phyloP scores from a whole-genome alignment of 1,140 invertebrate species.

The Drosophila malerkotliana region DNA sequence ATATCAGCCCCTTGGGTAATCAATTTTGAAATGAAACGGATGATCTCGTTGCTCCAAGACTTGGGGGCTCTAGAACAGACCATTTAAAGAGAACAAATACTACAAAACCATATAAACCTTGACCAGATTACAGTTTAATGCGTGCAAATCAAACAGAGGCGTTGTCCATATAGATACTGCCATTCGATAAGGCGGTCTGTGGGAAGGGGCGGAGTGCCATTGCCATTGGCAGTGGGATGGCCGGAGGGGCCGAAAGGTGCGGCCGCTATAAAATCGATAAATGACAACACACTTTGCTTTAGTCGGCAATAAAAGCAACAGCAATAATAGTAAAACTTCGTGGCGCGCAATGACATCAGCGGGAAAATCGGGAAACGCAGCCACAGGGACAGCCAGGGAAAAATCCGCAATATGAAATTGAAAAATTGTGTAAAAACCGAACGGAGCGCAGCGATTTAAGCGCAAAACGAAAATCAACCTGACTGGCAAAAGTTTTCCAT shows the following conservation, averaged over 20 bases:
- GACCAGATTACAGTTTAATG: slow-evolving; percentile 76
- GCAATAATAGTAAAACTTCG: slow-evolving; percentile 76
- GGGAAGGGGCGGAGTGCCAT: not conserved
- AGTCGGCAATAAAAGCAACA: slow-evolving; percentile 62
- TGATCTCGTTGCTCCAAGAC: slow-evolving; percentile 12
- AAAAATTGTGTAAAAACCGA: slow-evolving; percentile 35
- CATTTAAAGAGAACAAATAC: slow-evolving; percentile 50
- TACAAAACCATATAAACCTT: slow-evolving; percentile 58
- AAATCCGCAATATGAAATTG: slow-evolving; percentile 29
- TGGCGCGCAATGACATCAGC: slow-evolving; percentile 68
- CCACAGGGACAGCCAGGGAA: not conserved
- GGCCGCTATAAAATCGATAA: slow-evolving; percentile 74
- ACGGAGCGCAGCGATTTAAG: slow-evolving; percentile 10
- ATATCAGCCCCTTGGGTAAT: not conserved
- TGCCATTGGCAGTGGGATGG: not conserved
- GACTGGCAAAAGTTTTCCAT: slow-evolving; percentile 27
- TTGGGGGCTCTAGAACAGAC: not conserved
- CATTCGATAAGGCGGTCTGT: slow-evolving; percentile 29
- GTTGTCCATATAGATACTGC: slow-evolving; percentile 58
- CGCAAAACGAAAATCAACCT: slow-evolving; percentile 17
- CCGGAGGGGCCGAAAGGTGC: slow-evolving; percentile 23
- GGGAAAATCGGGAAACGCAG: slow-evolving; percentile 36
- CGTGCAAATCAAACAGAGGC: slow-evolving; percentile 74
- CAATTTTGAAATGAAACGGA: not conserved
- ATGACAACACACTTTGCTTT: slow-evolving; percentile 76